Evolutionary conservation across 2,888 invertebrate species (phyloP), one percentile per base, ranked within the genome.

Genomic region (Orgyia antiqua): DNA sequence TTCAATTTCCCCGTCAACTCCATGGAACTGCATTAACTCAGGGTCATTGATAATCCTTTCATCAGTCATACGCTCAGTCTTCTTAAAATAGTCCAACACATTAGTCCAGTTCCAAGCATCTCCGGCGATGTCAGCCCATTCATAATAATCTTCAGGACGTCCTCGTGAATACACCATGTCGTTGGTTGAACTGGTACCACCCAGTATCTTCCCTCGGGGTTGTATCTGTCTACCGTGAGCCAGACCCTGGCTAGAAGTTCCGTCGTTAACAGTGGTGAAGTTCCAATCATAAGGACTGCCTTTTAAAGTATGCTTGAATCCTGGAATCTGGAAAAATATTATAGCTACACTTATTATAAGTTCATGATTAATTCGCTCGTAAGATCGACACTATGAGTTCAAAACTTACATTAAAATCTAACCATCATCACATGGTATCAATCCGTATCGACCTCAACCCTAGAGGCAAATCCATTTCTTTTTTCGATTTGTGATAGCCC

Each of bases 91-190:
- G 1, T 62, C 39, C 0, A 83, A 51, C 0, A 80, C 77, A 4
- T 62, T 59, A 1, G 49, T 38, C 82, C 82, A 83, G 30, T 43
- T 53, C 82, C 82, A 83, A 0, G 53, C 39, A 1, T 56, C 43
- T 0, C 76, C 75, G 1, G 51, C 51, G 7, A 58, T 33, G 2
- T 37, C 21, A 0, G 70, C 75, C 83, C 82, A 84, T 29, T 76
- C 74, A 3, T 75, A 50, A 48, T 75, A 84, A 51, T 84, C 83
- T 0, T 37, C 42, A 7, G 80, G 79, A 38, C 66, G 68, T 1
- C 83, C 83, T 3, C 83, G 57, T 1, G 79, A 51, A 46, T 83
- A 82, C 6, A 83, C 60, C 80, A 82, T 79, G 52, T 74, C 74
- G 36, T 78, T 80, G 33, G 79, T 45, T 13, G 79, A 74, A 21